phyloP scores from a whole-genome alignment of 2,888 invertebrate species.

The Brachylomia viminalis region DNA sequence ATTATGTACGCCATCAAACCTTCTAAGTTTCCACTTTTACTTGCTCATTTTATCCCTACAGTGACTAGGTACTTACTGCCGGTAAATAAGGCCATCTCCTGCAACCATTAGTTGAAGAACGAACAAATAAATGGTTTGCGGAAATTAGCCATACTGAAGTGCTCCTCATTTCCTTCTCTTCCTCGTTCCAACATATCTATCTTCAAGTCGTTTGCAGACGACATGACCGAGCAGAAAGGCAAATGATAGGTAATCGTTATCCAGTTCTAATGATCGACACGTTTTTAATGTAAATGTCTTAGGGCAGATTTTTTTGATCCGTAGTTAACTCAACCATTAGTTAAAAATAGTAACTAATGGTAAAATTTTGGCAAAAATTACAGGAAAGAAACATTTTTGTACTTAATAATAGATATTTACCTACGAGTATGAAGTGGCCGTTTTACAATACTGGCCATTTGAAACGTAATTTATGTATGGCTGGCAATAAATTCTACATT shows the following conservation, averaged over 20 bases:
- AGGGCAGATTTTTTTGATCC: no score
- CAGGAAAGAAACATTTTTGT: no score
- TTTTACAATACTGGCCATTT: no score
- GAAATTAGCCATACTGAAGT: constrained; percentile 54
- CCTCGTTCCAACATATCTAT: background rate
- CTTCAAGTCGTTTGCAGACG: constrained; percentile 24
- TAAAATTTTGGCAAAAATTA: no score
- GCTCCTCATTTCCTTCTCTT: constrained; percentile 18
- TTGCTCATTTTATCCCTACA: background rate
- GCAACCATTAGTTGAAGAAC: constrained; percentile 33
- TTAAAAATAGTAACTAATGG: no score
- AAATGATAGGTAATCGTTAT: background rate
- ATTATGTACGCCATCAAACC: background rate
- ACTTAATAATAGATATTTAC: no score
- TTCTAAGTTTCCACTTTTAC: background rate
- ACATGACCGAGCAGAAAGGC: constrained; percentile 13
- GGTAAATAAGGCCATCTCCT: constrained; percentile 23
- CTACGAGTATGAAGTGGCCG: no score
- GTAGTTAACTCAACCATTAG: no score
- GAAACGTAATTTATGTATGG: no score
- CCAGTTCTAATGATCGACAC: background rate
- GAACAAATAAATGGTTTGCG: constrained; percentile 50
- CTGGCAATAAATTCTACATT: no score
- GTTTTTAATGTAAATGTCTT: background rate
- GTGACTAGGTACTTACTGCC: background rate